Evolutionary conservation across 1,140 invertebrate genomes (phyloP), one percentile per base, ranked within the genome.

Genomic region (Orchestia grillus): DNA sequence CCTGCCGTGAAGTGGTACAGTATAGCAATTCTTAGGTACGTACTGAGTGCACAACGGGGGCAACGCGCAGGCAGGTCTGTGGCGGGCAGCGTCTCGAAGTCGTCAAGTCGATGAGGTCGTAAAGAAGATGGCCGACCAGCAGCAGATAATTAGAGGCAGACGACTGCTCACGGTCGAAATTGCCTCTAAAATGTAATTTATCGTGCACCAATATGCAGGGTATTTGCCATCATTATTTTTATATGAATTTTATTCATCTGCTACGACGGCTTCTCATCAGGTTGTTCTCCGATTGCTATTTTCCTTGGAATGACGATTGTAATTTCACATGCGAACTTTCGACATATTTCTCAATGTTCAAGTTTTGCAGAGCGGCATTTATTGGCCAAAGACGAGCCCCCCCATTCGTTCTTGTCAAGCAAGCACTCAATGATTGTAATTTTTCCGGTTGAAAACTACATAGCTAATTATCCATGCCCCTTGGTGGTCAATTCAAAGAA

Each of bases 101-200:
- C 15, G 1, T 23, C 62, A 77, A 77, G 1, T 36, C 62, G 62
- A 15, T 1, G 11, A 19, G 62, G 62, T 77, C 62, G 62, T 77
- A 77, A 77, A 77, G 28, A 77, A 77, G 62, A 77, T 77, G 62
- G 62, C 19, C 62, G 62, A 28, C 62, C 62, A 77, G 62, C 62
- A 77, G 62, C 62, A 77, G 62, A 77, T 77, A 77, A 77, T 77
- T 77, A 77, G 62, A 77, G 62, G 62, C 62, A 77, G 36, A 77
- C 62, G 62, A 28, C 62, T 77, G 62, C 62, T 77, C 62, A 77
- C 62, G 62, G 62, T 77, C 62, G 28, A 77, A 28, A 77, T 77
- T 77, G 62, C 62, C 62, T 77, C 62, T 77, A 77, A 77, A 77
- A 77, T 36, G 28, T 77, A 77, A 77, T 77, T 77, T 77, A 77